Evolutionary conservation across 2,888 invertebrate species (phyloP), one percentile per base, ranked within the genome.

Genomic region (Neoitamus cyanurus): DNA sequence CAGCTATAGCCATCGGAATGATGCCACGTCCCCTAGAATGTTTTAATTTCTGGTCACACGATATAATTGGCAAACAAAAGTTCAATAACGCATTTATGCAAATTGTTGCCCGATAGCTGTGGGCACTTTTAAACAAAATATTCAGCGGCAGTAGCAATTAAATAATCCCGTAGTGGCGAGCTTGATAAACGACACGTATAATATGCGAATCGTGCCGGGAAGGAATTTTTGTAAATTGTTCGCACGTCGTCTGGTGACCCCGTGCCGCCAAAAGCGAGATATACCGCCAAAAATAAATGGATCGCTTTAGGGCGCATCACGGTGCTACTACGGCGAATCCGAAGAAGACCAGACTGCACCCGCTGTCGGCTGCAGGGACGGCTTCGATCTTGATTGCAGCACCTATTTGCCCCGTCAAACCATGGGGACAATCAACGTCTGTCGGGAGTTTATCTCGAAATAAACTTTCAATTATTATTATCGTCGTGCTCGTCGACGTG

Each of bases 381-480:
- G 58, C 58, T 58, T 58, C 58, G 58, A 58, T 58, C 58, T 58
- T 58, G 58, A 58, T 58, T 58, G 58, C 20, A 58, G 58, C 20
- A 58, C 58, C 58, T 58, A 58, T 58, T 58, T 58, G 25, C 2
- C 58, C 58, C 58, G 58, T 58, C 58, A 58, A 58, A 25, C 58
- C 20, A 9, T 9, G 75, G 13, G 42, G 58, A 58, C 25, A 75
- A 75, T 75, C 37, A 75, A 42, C 75, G 34, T 78, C 48, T 78
- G 48, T 78, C 78, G 48, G 28, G 58, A 78, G 48, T 31, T 78
- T 13, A 78, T 78, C 78, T 78, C 58, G 48, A 78, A 78, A 78
- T 78, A 78, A 78, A 78, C 78, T 78, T 78, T 78, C 78, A 78
- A 78, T 78, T 78, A 78, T 78, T 78, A 75, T 75, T 42, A 34